phyloP scores from a whole-genome alignment of 1,140 invertebrate genomes.

The Caenorhabditis briggsae region DNA sequence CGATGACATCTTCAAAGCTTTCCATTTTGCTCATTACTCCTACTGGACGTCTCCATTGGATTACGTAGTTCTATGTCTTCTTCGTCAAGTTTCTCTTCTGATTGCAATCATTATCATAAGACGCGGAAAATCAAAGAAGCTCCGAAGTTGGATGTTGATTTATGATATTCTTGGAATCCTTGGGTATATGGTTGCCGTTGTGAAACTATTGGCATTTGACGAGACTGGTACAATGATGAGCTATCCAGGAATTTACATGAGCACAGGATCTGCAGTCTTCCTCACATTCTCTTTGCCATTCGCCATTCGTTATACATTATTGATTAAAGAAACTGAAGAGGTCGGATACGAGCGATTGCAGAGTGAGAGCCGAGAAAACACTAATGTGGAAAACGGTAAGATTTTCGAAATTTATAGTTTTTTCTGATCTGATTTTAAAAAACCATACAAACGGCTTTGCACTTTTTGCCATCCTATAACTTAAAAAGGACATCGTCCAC shows the following conservation, averaged over 20 bases:
- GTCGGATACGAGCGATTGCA: background rate
- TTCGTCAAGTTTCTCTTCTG: conserved; percentile 40
- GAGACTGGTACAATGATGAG: background rate
- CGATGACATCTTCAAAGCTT: background rate
- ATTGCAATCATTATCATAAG: conserved; percentile 1
- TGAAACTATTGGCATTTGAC: background rate
- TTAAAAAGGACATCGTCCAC: too few relatives aligned
- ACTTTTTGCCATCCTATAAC: too few relatives aligned
- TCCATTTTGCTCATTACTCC: background rate
- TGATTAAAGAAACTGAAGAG: background rate
- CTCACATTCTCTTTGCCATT: conserved; percentile 25
- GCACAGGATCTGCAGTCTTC: conserved; percentile 3
- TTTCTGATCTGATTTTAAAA: too few relatives aligned
- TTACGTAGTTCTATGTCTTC: background rate
- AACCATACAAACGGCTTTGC: too few relatives aligned
- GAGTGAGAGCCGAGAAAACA: background rate
- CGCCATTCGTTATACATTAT: conserved; percentile 1
- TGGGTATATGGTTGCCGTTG: conserved; percentile 19
- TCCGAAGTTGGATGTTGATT: conserved; percentile 1
- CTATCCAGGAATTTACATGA: conserved; percentile 20
- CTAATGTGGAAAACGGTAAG: conserved; percentile 22
- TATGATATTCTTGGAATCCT: conserved; percentile 30
- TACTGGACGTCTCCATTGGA: conserved; percentile 39
- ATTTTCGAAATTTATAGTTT: background rate
- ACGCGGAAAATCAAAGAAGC: conserved; percentile 13